Evolutionary conservation across 2,888 invertebrate genomes (phyloP).

Genomic region (Tenthredo livida): DNA sequence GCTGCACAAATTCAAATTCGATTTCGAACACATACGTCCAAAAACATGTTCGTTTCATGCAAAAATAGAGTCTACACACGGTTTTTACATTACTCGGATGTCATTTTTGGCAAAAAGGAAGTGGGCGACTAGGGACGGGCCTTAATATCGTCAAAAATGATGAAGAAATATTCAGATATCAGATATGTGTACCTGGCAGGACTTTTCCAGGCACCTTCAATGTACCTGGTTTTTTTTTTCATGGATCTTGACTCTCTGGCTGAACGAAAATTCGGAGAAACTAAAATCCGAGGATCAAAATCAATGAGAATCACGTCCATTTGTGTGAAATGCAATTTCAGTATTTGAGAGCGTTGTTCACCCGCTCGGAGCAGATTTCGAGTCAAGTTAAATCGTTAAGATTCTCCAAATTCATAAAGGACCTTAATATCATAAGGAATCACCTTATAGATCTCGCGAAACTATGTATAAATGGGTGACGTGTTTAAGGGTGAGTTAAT

Average conservation of each 20-base stretch:
- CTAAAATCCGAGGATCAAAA: neutral
- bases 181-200: no score
- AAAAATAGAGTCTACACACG: no score
- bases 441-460: neutral
- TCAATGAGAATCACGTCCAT: neutral
- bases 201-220: no score
- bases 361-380: neutral
- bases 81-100: no score
- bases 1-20: no score
- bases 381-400: neutral
- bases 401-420: neutral
- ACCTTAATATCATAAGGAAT: neutral
- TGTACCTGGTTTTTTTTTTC: no score
- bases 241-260: neutral
- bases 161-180: no score
- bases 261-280: neutral
- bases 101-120: no score
- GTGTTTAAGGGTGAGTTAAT: neutral
- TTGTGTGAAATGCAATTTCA: neutral
- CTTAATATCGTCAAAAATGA: no score
- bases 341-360: neutral
- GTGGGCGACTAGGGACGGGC: no score
- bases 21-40: no score
- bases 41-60: no score
- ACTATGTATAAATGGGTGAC: neutral